phyloP scores from a whole-genome alignment of 1,140 invertebrate species.

The Nebria ingens region DNA sequence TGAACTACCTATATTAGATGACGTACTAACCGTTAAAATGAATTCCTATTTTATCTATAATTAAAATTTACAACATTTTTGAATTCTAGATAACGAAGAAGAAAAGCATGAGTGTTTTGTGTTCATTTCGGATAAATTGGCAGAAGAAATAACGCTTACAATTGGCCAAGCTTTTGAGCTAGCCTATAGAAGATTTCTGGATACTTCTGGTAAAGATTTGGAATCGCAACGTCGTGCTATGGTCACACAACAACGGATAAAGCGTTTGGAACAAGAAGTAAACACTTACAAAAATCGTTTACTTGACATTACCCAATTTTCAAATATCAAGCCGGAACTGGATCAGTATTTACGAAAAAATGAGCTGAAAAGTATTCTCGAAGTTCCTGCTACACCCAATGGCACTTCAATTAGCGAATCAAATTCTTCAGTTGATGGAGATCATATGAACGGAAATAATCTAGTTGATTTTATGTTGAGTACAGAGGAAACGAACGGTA shows the following conservation, averaged over 20 bases:
- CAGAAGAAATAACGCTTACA: constrained; percentile 92
- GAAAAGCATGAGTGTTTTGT: constrained; percentile 92
- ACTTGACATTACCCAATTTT: constrained; percentile 42
- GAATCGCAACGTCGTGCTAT: constrained; percentile 61
- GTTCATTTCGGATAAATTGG: constrained; percentile 91
- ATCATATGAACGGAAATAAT: neutral
- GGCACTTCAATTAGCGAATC: constrained; percentile 1
- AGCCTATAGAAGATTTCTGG: constrained; percentile 81
- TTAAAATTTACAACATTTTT: constrained; percentile 12
- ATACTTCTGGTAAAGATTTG: constrained; percentile 63
- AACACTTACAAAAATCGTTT: constrained; percentile 54
- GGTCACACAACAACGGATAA: constrained; percentile 61
- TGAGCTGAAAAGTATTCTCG: constrained; percentile 30
- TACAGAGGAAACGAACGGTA: neutral
- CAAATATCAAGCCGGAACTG: constrained; percentile 25
- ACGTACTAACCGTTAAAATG: constrained; percentile 6
- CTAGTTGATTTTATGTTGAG: constrained; percentile 4
- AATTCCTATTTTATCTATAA: neutral
- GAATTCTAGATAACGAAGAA: constrained; percentile 27
- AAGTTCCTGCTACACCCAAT: constrained; percentile 16
- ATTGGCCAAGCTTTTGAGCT: constrained; percentile 96
- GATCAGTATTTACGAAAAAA: constrained; percentile 31
- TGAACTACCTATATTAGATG: neutral
- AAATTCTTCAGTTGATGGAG: neutral
- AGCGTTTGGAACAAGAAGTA: constrained; percentile 61